Evolutionary conservation across 2,888 invertebrate genomes (phyloP).

Genomic region (Eupithecia inturbata): DNA sequence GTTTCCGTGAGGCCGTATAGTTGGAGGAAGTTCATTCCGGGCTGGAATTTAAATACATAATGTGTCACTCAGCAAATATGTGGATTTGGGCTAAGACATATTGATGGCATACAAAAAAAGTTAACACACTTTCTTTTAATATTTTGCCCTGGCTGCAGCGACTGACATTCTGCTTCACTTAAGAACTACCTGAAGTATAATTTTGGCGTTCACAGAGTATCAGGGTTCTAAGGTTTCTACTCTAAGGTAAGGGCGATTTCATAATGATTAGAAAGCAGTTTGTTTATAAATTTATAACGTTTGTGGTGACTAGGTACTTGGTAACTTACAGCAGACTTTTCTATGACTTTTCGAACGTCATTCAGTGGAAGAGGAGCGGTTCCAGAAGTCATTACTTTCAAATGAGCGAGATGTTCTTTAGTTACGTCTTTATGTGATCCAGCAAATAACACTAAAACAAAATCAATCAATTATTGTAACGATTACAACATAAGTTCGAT

Average conservation of each 20-base stretch:
- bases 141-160: neutral
- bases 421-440: slow-evolving; percentile 85
- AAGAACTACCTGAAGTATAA: neutral
- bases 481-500: no score
- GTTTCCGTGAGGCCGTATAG: slow-evolving; percentile 89
- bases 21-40: slow-evolving; percentile 62
- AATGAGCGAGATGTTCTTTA: slow-evolving; percentile 80
- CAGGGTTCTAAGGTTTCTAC: neutral
- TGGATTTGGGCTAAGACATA: neutral
- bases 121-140: neutral
- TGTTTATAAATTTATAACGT: neutral
- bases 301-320: neutral
- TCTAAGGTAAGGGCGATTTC: neutral
- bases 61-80: no score
- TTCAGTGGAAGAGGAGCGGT: slow-evolving; percentile 87
- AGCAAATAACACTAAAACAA: slow-evolving; percentile 86
- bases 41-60: slow-evolving; percentile 52
- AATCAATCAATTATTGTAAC: neutral
- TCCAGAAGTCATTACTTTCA: slow-evolving; percentile 83
- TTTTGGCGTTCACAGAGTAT: neutral
- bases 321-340: slow-evolving; percentile 67
- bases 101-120: neutral
- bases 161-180: neutral
- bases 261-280: neutral
- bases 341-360: slow-evolving; percentile 79